Evolutionary conservation across 2,797 vertebrate species (phyloP).

Genomic region (Falco berigora): DNA sequence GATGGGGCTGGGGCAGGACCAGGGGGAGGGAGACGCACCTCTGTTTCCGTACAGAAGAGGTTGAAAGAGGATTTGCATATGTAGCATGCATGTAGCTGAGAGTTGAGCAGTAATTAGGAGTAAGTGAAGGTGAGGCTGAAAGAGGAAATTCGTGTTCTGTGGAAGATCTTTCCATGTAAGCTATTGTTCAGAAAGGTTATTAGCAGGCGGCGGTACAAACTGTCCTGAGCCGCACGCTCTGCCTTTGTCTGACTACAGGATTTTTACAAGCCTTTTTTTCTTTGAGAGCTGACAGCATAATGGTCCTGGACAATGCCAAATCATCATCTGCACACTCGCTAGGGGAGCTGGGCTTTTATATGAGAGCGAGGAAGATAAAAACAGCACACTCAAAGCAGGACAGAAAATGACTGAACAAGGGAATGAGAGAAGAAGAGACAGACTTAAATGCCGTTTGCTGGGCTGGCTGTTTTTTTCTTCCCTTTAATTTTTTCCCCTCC

Average conservation of each 20-base stretch:
- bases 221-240: slow-evolving; percentile 32
- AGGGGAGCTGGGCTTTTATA: slow-evolving; percentile 52
- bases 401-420: slow-evolving; percentile 48
- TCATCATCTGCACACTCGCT: slow-evolving; percentile 62
- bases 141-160: slow-evolving; percentile 55
- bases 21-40: background rate
- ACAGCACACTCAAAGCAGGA: slow-evolving; percentile 44
- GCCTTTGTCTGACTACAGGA: slow-evolving; percentile 63
- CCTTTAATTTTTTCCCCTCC: background rate
- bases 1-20: background rate
- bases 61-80: slow-evolving; percentile 40
- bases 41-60: background rate
- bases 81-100: background rate
- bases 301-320: slow-evolving; percentile 60
- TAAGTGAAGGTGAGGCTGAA: slow-evolving; percentile 51
- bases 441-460: slow-evolving; percentile 54
- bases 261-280: slow-evolving; percentile 67
- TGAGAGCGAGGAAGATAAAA: slow-evolving; percentile 56
- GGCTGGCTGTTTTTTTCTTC: slow-evolving; percentile 6
- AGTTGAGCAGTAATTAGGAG: slow-evolving; percentile 45
- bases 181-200: slow-evolving; percentile 55
- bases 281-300: slow-evolving; percentile 61
- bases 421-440: slow-evolving; percentile 27
- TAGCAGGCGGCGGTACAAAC: slow-evolving; percentile 55
- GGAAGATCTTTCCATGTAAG: slow-evolving; percentile 52